These are phyloP conservation scores for Thinocorus orbignyianus DNA, from an alignment of 2,113 vertebrate species.

Conservation along the genomic window DNA sequence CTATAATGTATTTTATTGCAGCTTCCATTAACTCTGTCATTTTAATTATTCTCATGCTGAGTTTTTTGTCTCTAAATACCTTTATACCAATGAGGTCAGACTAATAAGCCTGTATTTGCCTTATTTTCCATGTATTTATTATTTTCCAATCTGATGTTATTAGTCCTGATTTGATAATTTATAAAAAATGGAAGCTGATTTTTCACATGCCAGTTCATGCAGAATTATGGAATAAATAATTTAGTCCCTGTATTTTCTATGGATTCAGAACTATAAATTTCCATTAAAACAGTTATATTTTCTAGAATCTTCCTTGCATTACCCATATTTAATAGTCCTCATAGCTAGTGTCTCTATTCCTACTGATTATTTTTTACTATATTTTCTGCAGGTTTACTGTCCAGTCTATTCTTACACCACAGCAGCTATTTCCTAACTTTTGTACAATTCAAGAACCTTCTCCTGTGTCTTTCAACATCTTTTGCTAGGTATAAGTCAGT, in stretches of 20 bases:
- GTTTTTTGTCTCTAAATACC: neutral
- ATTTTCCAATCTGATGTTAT: neutral
- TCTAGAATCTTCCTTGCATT: neutral
- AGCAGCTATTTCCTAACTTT: neutral
- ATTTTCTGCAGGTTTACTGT: neutral
- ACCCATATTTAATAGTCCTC: neutral
- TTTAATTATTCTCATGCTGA: neutral
- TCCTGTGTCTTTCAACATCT: neutral
- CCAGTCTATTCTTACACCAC: neutral
- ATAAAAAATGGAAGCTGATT: neutral
- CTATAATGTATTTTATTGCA: neutral
- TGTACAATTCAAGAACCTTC: neutral
- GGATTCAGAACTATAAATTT: neutral
- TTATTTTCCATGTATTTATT: neutral
- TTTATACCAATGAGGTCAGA: neutral
- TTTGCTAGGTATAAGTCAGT: neutral
- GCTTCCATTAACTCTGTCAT: neutral
- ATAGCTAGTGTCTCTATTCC: neutral
- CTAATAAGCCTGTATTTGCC: neutral
- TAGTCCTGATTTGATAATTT: neutral
- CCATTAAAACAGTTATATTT: neutral
- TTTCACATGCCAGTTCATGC: neutral
- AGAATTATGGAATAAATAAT: neutral
- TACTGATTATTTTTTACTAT: neutral
- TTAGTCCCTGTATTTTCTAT: neutral